Evolutionary conservation across 1,140 invertebrate genomes (phyloP), one percentile per base, ranked within the genome.

Genomic region (Platyura marginata): DNA sequence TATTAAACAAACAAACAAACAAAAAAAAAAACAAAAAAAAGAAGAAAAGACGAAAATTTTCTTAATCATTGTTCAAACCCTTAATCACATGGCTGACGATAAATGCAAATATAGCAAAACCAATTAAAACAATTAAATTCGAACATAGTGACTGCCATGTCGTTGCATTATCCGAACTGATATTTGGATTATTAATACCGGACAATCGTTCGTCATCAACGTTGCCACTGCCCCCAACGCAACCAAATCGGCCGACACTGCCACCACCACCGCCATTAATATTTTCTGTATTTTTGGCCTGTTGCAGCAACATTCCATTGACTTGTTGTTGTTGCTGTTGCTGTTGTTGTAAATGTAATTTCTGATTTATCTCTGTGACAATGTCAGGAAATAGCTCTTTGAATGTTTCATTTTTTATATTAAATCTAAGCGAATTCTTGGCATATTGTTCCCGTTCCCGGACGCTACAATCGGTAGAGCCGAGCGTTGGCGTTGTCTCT

Each of bases 401-500:
- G 63, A 98, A 97, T 51, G 80, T 75, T 57, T 80, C 79, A 60
- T 97, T 79, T 54, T 79, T 83, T 20, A 98, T 65, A 67, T 98
- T 98, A 59, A 81, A 93, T 57, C 86, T 77, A 47, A 91, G 67
- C 51, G 91, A 94, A 56, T 87, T 78, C 36, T 71, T 71, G 40
- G 94, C 92, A 44, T 89, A 68, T 54, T 81, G 73, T 54, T 78
- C 71, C 62, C 96, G 96, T 55, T 96, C 85, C 48, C 75, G 79
- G 48, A 92, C 85, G 3, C 84, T 77, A 21, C 91, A 91, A 54
- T 87, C 88, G 44, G 97, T 84, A 44, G 90, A 93, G 2, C 95
- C 95, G 44, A 95, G 66, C 4, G 94, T 98, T 11, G 92, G 91
- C 51, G 85, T 93, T 54, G 83, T 90, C 58, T 96, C 92, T 46